Evolutionary conservation across 2,888 invertebrate genomes (phyloP).

Genomic region (Agrotis ipsilon): DNA sequence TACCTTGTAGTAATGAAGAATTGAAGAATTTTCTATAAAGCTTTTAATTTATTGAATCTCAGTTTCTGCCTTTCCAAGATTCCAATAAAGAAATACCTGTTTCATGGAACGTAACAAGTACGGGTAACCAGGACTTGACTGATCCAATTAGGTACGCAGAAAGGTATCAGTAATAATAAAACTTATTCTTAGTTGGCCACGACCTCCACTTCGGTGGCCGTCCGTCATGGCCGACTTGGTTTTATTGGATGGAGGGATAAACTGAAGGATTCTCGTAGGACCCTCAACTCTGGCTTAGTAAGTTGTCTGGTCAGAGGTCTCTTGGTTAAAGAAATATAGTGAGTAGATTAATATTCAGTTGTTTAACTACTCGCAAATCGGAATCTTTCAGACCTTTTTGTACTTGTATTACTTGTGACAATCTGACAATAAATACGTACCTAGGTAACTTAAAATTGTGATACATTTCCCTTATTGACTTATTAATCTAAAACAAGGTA

Average conservation of each 20-base stretch:
- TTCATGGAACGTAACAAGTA: slow-evolving; percentile 3
- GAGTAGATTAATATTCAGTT: slow-evolving; percentile 13
- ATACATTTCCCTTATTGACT: no score
- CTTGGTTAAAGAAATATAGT: slow-evolving; percentile 25
- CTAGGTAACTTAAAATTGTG: no score
- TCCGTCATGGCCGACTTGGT: slow-evolving; percentile 35
- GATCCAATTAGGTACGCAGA: slow-evolving; percentile 34
- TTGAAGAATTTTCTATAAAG: no score
- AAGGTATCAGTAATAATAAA: slow-evolving; percentile 47
- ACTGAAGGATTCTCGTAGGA: slow-evolving; percentile 53
- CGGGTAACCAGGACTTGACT: slow-evolving; percentile 19
- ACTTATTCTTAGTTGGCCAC: slow-evolving; percentile 42
- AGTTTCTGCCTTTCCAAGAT: not conserved
- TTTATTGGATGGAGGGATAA: slow-evolving; percentile 52
- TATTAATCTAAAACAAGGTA: no score
- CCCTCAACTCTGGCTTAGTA: slow-evolving; percentile 39
- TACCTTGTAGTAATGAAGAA: not conserved
- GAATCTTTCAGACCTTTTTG: not conserved
- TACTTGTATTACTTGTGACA: not conserved
- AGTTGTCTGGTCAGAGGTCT: slow-evolving; percentile 37
- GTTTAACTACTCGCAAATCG: slow-evolving; percentile 5
- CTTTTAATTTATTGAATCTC: not conserved
- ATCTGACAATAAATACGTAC: no score
- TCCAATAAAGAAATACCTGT: slow-evolving; percentile 6
- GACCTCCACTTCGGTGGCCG: slow-evolving; percentile 25